Evolutionary conservation across 2,797 vertebrate genomes (phyloP).

Genomic region (Balearica regulorum): DNA sequence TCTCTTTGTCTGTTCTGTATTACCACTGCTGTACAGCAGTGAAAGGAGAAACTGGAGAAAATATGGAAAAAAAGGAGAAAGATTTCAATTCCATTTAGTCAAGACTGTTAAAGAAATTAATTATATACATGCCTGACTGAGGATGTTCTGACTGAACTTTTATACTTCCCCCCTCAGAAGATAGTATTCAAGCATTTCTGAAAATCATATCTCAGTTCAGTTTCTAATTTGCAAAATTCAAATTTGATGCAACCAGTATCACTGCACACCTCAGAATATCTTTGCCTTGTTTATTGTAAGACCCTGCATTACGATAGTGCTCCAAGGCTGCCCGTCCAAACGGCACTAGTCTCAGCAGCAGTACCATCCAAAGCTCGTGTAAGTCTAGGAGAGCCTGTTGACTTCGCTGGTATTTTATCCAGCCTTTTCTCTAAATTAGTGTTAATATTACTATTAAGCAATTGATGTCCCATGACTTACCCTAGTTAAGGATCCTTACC

Average conservation of each 20-base stretch:
- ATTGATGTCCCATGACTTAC: background rate
- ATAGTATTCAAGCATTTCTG: background rate
- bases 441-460: background rate
- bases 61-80: background rate
- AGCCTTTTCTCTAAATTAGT: background rate
- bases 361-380: background rate
- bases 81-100: background rate
- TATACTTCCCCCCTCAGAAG: background rate
- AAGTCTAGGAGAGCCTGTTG: background rate
- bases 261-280: background rate
- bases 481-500: background rate
- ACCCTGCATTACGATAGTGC: background rate
- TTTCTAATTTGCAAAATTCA: background rate
- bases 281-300: background rate
- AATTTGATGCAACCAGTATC: background rate
- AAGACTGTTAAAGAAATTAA: background rate
- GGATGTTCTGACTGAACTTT: background rate
- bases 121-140: background rate
- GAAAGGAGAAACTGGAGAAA: background rate
- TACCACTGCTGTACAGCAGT: background rate
- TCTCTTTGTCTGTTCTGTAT: background rate
- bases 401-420: background rate
- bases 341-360: background rate
- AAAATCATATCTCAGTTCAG: background rate
- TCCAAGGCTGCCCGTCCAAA: background rate